Conservation (phyloP, 2,797 vertebrate species). For the Stomatorhinus walkeri region DNA sequence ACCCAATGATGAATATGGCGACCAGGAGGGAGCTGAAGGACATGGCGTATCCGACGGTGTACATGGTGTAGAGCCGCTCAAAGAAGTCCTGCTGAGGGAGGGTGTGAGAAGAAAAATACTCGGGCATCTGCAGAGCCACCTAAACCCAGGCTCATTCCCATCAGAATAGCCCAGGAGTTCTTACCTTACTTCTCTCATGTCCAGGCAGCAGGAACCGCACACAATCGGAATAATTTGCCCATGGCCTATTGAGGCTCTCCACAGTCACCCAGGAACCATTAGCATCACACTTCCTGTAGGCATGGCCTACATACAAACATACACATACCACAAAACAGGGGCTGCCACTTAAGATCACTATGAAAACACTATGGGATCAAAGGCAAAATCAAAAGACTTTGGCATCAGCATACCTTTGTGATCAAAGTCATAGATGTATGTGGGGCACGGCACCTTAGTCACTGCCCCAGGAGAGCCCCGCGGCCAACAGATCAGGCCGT, state of each 20-base stretch:
- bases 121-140: not conserved
- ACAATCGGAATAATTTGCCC: conserved; percentile 82
- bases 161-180: conserved; percentile 2
- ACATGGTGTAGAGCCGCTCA: conserved; percentile 75
- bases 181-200: conserved; percentile 62
- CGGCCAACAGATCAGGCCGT: conserved; percentile 84
- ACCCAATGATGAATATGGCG: conserved; percentile 77
- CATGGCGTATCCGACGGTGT: conserved; percentile 76
- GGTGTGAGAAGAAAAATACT: conserved; percentile 20
- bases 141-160: not conserved
- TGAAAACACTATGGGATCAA: not conserved
- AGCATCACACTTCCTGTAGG: conserved; percentile 68
- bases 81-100: conserved; percentile 73
- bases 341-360: not conserved
- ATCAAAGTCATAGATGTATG: conserved; percentile 85
- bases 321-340: not conserved
- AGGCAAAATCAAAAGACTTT: not conserved
- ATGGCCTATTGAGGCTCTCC: conserved; percentile 72
- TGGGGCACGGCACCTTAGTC: conserved; percentile 68
- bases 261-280: conserved; percentile 75
- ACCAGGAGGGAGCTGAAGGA: conserved; percentile 77
- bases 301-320: conserved; percentile 50
- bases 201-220: conserved; percentile 64
- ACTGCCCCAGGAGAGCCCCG: conserved; percentile 65
- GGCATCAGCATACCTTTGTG: conserved; percentile 64